A percentile compares a stretch with the other conserved stretches of the same genome.
These are phyloP conservation scores for Galaxea fascicularis DNA, from an alignment of 92 coral and sea anemone species.

Conservation along the genomic window DNA sequence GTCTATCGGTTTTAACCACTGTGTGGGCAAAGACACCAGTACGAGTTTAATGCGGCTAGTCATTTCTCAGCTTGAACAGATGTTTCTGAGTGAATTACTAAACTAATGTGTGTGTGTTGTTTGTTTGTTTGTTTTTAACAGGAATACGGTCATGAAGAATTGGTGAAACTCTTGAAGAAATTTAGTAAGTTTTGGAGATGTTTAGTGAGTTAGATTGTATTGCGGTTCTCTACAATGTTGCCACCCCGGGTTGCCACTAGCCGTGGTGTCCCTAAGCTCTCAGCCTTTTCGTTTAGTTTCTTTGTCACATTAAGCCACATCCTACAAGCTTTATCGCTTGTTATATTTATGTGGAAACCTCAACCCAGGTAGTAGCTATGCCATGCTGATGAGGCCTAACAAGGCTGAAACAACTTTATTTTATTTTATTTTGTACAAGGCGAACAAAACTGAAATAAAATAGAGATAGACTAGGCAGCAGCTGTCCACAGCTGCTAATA, in stretches of 20 bases:
- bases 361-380: too few relatives aligned
- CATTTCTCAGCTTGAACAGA: background rate
- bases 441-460: too few relatives aligned
- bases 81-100: background rate
- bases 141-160: constrained; percentile 91
- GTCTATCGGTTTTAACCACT: background rate
- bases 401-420: too few relatives aligned
- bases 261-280: too few relatives aligned
- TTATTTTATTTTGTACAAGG: too few relatives aligned
- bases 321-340: too few relatives aligned
- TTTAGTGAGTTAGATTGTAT: constrained; percentile 75
- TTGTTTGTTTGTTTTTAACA: constrained; percentile 26
- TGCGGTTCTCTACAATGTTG: background rate
- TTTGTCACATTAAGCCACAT: too few relatives aligned
- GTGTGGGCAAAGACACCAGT: background rate
- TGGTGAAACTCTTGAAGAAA: constrained; percentile 82
- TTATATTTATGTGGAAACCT: too few relatives aligned
- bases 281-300: background rate
- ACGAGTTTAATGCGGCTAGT: background rate
- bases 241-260: background rate
- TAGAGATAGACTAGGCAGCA: too few relatives aligned
- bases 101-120: constrained; percentile 2
- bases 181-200: constrained; percentile 88
- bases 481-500: too few relatives aligned
- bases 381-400: too few relatives aligned